Conservation (phyloP, 1,140 invertebrate species). For the Epicauta chinensis region DNA sequence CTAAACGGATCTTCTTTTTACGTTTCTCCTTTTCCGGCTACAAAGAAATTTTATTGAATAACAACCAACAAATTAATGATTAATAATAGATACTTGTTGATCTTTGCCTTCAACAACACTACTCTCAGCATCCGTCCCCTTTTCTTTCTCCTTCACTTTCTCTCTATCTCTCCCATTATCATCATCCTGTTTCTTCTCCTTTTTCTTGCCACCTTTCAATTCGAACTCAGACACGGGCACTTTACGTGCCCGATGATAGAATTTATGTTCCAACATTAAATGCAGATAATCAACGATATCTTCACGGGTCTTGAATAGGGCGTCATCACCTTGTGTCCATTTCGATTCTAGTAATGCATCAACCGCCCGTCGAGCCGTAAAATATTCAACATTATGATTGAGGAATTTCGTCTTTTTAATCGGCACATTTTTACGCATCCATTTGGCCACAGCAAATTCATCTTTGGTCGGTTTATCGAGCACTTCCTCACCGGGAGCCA, state of each 20-base stretch:
- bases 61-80: not conserved
- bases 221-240: slow-evolving; percentile 72
- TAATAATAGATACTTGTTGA: slow-evolving; percentile 10
- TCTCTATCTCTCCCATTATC: slow-evolving; percentile 38
- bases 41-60: slow-evolving; percentile 15
- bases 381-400: slow-evolving; percentile 94
- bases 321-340: slow-evolving; percentile 73
- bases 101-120: slow-evolving; percentile 39
- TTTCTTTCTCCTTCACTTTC: slow-evolving; percentile 34
- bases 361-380: slow-evolving; percentile 88
- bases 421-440: slow-evolving; percentile 86
- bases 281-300: slow-evolving; percentile 78
- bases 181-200: slow-evolving; percentile 48
- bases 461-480: slow-evolving; percentile 79
- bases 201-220: slow-evolving; percentile 59
- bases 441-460: slow-evolving; percentile 89
- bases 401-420: slow-evolving; percentile 93
- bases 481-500: slow-evolving; percentile 43
- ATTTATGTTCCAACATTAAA: slow-evolving; percentile 82
- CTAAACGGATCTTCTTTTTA: slow-evolving; percentile 70
- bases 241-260: slow-evolving; percentile 92
- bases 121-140: slow-evolving; percentile 40
- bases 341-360: slow-evolving; percentile 88
- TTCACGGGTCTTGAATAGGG: slow-evolving; percentile 74
- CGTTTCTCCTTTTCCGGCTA: slow-evolving; percentile 52